phyloP scores from a whole-genome alignment of 2,797 vertebrate genomes.

The Neoniphon sammara region DNA sequence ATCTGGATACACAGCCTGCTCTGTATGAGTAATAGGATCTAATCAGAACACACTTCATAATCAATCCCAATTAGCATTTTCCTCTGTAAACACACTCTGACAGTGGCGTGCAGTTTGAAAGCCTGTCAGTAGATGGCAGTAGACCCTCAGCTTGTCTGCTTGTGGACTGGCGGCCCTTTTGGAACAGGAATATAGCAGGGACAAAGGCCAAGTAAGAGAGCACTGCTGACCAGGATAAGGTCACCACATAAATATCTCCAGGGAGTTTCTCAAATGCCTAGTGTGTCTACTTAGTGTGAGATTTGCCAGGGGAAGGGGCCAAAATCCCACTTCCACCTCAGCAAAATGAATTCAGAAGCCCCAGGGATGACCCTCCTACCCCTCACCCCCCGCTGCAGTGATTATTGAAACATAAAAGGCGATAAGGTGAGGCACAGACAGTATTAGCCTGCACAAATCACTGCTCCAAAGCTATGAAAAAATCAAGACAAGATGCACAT shows the following conservation, averaged over 20 bases:
- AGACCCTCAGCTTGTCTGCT: conserved; percentile 47
- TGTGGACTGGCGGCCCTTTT: background rate
- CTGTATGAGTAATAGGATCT: conserved; percentile 53
- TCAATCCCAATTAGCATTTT: conserved; percentile 36
- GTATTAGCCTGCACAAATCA: conserved; percentile 32
- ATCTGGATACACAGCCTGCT: conserved; percentile 19
- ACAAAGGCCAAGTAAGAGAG: conserved; percentile 74
- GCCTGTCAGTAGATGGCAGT: conserved; percentile 79
- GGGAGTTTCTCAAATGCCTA: conserved; percentile 69
- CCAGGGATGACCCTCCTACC: conserved; percentile 69
- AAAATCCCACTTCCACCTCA: conserved; percentile 75
- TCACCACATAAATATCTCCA: conserved; percentile 77
- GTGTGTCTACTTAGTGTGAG: conserved; percentile 73
- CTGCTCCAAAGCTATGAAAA: conserved; percentile 9
- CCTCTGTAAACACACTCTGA: background rate
- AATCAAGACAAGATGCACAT: conserved; percentile 7
- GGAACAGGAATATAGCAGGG: conserved; percentile 39
- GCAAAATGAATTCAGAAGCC: conserved; percentile 82
- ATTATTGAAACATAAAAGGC: conserved; percentile 66
- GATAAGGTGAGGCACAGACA: conserved; percentile 44
- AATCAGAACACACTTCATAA: conserved; percentile 58
- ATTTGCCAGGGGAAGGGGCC: conserved; percentile 77
- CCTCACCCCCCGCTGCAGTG: conserved; percentile 60
- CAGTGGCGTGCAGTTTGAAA: conserved; percentile 10
- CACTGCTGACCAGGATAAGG: conserved; percentile 64